These are phyloP conservation scores for Gymnothorax reevesii DNA, from an alignment of 2,797 vertebrate species.

Conservation along the genomic window DNA sequence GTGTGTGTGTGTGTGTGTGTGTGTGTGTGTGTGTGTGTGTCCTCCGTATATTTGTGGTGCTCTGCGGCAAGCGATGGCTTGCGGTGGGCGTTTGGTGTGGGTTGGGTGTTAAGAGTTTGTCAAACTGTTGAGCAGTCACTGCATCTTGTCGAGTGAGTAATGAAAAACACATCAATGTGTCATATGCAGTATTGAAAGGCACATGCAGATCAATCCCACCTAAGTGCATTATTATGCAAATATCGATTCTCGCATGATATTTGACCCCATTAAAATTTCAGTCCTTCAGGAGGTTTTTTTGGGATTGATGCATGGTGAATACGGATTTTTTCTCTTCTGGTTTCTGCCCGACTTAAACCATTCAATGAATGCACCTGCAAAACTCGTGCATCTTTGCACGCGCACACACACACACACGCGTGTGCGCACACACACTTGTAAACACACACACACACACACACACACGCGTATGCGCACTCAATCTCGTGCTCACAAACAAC, in stretches of 20 bases:
- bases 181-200: neutral
- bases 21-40: neutral
- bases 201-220: neutral
- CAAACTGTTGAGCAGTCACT: neutral
- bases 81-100: slow-evolving; percentile 7
- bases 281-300: neutral
- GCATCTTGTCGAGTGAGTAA: neutral
- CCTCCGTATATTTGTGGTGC: neutral
- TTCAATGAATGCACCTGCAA: too few relatives aligned
- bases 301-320: too few relatives aligned
- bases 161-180: neutral
- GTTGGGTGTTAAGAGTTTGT: neutral
- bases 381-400: too few relatives aligned
- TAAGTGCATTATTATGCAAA: neutral
- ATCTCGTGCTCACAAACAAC: neutral
- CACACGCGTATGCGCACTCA: neutral
- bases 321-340: neutral
- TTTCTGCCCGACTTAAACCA: too few relatives aligned
- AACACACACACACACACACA: too few relatives aligned
- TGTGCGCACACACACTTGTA: neutral
- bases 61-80: neutral
- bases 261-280: neutral
- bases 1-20: too few relatives aligned
- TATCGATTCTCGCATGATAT: neutral
- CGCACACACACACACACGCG: neutral